Conservation (phyloP, 2,888 invertebrate genomes). For the Andrena hattorfiana region DNA sequence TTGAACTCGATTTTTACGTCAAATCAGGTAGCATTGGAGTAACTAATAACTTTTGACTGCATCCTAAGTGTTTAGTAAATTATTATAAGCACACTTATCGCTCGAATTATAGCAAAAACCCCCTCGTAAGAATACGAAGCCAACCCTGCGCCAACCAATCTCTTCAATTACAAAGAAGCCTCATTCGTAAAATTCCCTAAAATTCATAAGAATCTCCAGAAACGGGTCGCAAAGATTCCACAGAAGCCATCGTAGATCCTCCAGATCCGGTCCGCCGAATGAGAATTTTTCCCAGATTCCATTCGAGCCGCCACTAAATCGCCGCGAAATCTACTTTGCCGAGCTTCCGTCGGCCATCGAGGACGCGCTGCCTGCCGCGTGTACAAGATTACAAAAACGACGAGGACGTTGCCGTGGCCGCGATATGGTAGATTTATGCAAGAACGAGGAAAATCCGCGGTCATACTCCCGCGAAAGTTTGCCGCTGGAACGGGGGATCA, state of each 20-base stretch:
- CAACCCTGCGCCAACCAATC: no score
- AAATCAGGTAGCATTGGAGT: no score
- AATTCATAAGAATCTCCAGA: neutral
- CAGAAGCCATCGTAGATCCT: neutral
- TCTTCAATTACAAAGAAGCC: no score
- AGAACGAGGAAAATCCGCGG: conserved; percentile 19
- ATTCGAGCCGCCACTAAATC: conserved; percentile 36
- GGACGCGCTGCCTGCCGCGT: conserved; percentile 16
- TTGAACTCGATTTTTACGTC: no score
- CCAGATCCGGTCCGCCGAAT: neutral
- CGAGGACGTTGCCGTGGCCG: conserved; percentile 27
- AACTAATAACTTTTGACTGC: no score
- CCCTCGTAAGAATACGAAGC: no score
- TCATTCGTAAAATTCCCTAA: no score
- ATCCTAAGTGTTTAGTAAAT: no score
- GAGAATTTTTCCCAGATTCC: conserved; percentile 5
- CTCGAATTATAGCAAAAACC: no score
- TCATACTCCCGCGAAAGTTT: conserved; percentile 25
- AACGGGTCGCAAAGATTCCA: neutral
- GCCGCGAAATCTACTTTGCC: conserved; percentile 46
- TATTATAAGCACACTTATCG: no score
- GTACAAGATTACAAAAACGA: conserved; percentile 59
- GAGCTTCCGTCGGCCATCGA: conserved; percentile 38
- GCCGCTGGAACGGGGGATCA: conserved; percentile 22
- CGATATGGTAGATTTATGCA: conserved; percentile 56